Evolutionary conservation across 64 coral and sea anemone species (phyloP), one percentile per base, ranked within the genome.

Genomic region (Anthopleura sola): DNA sequence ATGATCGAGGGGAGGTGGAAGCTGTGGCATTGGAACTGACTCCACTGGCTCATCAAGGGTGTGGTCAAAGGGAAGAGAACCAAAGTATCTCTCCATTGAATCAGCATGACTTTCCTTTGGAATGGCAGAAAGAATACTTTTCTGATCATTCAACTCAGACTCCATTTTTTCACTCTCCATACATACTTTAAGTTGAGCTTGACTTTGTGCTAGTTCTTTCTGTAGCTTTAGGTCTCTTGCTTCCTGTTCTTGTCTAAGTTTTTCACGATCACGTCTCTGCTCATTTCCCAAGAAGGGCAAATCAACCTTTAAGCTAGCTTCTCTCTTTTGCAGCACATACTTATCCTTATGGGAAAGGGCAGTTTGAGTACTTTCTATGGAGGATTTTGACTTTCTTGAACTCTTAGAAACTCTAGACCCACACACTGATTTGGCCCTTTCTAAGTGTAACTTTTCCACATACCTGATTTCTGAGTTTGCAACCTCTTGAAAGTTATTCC

Each of bases 251-350:
- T 85, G 83, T 37, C 36, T 60, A 14, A 85, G 62, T 85, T 46
- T 85, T 68, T 85, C 83, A 64, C 55, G 83, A 40, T 6, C 66
- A 85, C 69, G 83, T 85, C 58, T 76, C 37, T 76, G 74, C 34
- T 76, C 74, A 36, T 76, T 15, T 36, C 20, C 2, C 37, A 76
- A 39, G 29, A 76, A 76, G 23, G 34, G 33, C 5, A 76, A 16
- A 36, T 76, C 74, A 76, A 76, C 74, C 31, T 37, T 76, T 34
- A 76, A 39, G 29, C 5, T 11, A 76, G 74, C 74, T 16, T 76
- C 74, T 76, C 16, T 76, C 24, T 76, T 34, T 76, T 76, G 74
- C 6, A 76, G 12, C 29, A 14, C 37, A 36, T 23, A 37, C 37
- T 34, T 76, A 76, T 39, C 31, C 33, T 34, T 76, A 11, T 39